Evolutionary conservation across 2,113 vertebrate species (phyloP), one percentile per base, ranked within the genome.

Genomic region (Hemibagrus wyckioides): DNA sequence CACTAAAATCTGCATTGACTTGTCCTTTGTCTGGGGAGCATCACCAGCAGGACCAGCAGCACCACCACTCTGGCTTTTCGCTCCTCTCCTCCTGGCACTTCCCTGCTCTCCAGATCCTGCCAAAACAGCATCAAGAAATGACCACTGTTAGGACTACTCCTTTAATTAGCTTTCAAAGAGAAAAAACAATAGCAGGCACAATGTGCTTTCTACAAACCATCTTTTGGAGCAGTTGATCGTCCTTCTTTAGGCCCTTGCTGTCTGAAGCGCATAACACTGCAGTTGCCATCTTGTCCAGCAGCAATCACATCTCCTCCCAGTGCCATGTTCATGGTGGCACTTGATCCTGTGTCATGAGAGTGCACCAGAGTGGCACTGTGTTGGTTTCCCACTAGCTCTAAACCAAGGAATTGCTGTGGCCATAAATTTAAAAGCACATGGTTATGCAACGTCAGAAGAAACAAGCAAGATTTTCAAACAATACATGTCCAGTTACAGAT

Each of bases 281-380:
- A 99, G 89, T 41, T 93, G 82, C 95, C 97, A 2, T 99, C 98
- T 92, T 99, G 97, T 25, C 98, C 98, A 0, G 97, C 96, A 0
- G 98, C 98, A 0, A 99, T 96, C 85, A 97, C 92, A 44, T 96
- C 94, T 9, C 94, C 94, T 0, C 94, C 96, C 77, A 99, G 80
- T 0, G 97, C 97, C 96, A 99, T 92, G 94, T 96, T 99, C 98
- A 99, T 99, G 85, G 96, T 98, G 88, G 98, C 98, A 1, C 96
- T 94, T 0, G 95, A 96, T 61, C 96, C 96, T 0, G 98, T 99
- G 86, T 99, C 98, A 80, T 98, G 96, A 25, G 94, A 94, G 92
- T 98, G 96, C 69, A 98, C 91, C 84, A 99, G 94, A 6, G 96
- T 97, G 85, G 97, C 96, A 17, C 95, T 96, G 90, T 97, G 94